Evolutionary conservation across 2,797 vertebrate species (phyloP), one percentile per base, ranked within the genome.

Genomic region (Lycodopsis pacificus): DNA sequence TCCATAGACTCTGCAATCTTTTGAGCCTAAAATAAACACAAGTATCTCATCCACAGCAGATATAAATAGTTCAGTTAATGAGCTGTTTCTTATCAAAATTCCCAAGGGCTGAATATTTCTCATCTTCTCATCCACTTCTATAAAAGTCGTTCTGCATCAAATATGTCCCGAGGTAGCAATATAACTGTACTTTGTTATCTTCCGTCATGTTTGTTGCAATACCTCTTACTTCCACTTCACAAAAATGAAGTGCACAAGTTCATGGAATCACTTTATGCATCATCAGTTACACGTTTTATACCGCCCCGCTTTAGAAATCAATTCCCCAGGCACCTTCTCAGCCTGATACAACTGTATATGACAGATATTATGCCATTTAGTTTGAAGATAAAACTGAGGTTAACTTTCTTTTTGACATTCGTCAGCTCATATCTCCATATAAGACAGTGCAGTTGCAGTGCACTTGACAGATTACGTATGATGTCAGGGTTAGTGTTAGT

Each of bases 351-450:
- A 42, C 65, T 5, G 13, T 7, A 30, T 30, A 51, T 76, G 59
- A 74, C 59, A 54, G 53, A 75, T 70, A 48, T 61, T 32, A 51
- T 53, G 49, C 71, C 17, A 27, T 84, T 86, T 80, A 72, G 27
- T 58, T 25, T 56, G 36, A 74, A 73, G 79, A 86, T 72, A 77
- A 84, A 89, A 44, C 46, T 20, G 25, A 51, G 66, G 71, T 76
- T 59, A 22, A 22, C 44, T 64, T 69, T 57, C 67, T 78, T 76
- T 57, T 63, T 72, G 67, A 75, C 81, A 79, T 61, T 54, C 27
- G 40, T 88, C 75, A 64, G 77, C 73, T 64, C 72, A 77, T 84
- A 62, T 89, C 88, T 92, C 73, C 64, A 51, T 57, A 71, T 67
- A 44, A 68, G 34, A 46, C 53, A 27, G 27, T 53, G 48, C 44